These are phyloP conservation scores for Ormia ochracea DNA, from an alignment of 2,888 invertebrate species.

Conservation along the genomic window DNA sequence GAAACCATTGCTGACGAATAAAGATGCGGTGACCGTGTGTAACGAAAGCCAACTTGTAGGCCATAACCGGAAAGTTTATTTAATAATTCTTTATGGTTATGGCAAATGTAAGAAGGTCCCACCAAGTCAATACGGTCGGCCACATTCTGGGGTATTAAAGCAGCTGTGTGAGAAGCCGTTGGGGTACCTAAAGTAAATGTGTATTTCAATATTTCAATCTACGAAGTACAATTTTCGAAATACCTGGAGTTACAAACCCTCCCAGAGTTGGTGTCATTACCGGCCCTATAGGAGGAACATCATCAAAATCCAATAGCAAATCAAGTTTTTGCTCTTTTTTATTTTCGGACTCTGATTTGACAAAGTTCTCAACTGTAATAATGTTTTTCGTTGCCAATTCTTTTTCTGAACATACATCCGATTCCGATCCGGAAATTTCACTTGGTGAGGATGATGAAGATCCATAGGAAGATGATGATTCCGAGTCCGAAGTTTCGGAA, in stretches of 20 bases:
- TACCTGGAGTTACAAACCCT: slow-evolving; percentile 84
- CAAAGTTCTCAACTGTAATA: slow-evolving; percentile 8
- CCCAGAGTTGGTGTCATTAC: slow-evolving; percentile 88
- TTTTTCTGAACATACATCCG: slow-evolving; percentile 65
- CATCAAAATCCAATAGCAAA: slow-evolving; percentile 88
- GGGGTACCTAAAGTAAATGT: slow-evolving; percentile 67
- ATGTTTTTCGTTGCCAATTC: slow-evolving; percentile 67
- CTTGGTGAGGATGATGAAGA: slow-evolving; percentile 58
- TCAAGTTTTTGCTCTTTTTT: slow-evolving; percentile 79
- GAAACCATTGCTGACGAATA: slow-evolving; percentile 89
- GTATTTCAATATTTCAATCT: not conserved
- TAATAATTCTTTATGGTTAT: slow-evolving; percentile 81
- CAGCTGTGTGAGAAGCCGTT: slow-evolving; percentile 59
- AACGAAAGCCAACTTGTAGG: slow-evolving; percentile 81
- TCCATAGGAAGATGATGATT: slow-evolving; percentile 68
- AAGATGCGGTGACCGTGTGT: slow-evolving; percentile 87
- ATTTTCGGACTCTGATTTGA: slow-evolving; percentile 15
- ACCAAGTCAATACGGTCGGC: slow-evolving; percentile 79
- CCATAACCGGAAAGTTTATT: slow-evolving; percentile 86
- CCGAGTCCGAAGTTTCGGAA: slow-evolving; percentile 72
- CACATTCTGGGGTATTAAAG: slow-evolving; percentile 67
- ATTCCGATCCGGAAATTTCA: slow-evolving; percentile 59
- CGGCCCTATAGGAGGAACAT: slow-evolving; percentile 82
- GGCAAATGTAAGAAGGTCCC: slow-evolving; percentile 80
- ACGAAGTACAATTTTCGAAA: not conserved